Conservation (phyloP, 2,888 invertebrate species). For the Callyntrura sp. region DNA sequence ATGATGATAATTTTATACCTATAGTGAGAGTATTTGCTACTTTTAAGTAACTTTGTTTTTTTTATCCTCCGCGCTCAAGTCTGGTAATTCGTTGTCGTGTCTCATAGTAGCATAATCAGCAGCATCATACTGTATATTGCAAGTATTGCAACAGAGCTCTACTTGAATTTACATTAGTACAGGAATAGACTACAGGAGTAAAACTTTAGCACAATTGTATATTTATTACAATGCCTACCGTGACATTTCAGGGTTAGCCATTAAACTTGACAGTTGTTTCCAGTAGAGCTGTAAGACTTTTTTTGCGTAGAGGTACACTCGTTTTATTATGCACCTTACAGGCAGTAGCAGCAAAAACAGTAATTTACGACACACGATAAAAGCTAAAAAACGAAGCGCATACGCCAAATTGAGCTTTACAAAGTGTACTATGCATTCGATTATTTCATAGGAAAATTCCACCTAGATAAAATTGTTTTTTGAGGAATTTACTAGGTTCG, state of each 20-base stretch:
- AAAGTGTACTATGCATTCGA: conserved; percentile 32
- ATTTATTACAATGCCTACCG: conserved; percentile 45
- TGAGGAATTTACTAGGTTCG: not conserved
- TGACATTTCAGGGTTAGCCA: conserved; percentile 65
- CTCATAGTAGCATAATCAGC: not conserved
- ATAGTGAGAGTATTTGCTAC: not conserved
- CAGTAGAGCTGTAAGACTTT: conserved; percentile 46
- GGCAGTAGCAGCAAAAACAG: conserved; percentile 29
- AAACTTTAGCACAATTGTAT: conserved; percentile 5
- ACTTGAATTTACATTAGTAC: not conserved
- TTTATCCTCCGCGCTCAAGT: not conserved
- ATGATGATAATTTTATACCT: not conserved
- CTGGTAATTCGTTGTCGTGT: not conserved
- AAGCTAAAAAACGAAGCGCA: not conserved
- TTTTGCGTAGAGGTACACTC: conserved; percentile 36
- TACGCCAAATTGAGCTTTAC: conserved; percentile 20
- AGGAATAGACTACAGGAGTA: not conserved
- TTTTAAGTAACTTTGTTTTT: conserved; percentile 33
- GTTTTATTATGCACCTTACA: not conserved
- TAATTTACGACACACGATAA: conserved; percentile 52
- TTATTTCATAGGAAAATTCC: conserved; percentile 41
- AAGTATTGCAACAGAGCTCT: no score
- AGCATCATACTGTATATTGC: not conserved
- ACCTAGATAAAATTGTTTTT: conserved; percentile 12
- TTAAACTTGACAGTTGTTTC: conserved; percentile 60